Percentiles rank a stretch among this genome's conserved stretches.
phyloP scores from a whole-genome alignment of 2,797 vertebrate species.

The Sebastes hopkinsi region DNA sequence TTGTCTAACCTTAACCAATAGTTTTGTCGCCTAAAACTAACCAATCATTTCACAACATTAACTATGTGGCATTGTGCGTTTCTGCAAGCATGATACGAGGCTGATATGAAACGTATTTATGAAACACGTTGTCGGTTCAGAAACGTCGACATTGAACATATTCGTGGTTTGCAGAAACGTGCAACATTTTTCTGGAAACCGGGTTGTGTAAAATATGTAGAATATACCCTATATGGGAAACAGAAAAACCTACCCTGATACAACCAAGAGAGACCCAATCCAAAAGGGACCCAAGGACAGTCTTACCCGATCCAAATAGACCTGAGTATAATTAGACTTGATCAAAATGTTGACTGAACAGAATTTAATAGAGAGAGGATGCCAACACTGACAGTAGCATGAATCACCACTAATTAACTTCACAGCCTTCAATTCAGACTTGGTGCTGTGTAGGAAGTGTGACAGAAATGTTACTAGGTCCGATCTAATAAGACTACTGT shows the following conservation, averaged over 20 bases:
- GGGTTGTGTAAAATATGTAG: not conserved
- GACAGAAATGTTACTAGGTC: not conserved
- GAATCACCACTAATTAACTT: slow-evolving; percentile 1
- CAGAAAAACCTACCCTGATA: not conserved
- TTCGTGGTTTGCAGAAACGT: too few relatives aligned
- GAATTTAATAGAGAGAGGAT: not conserved
- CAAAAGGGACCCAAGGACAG: not conserved
- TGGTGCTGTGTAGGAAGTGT: not conserved
- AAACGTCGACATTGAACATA: too few relatives aligned
- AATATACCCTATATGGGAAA: not conserved
- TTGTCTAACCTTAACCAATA: not conserved
- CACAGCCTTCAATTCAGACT: not conserved
- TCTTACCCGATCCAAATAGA: not conserved
- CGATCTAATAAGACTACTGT: not conserved
- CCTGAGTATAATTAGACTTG: not conserved
- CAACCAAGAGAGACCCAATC: not conserved
- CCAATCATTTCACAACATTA: not conserved
- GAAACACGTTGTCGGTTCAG: too few relatives aligned
- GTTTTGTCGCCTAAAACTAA: not conserved
- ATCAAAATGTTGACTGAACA: not conserved
- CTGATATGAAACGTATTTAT: too few relatives aligned
- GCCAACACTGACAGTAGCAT: not conserved
- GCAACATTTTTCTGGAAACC: too few relatives aligned
- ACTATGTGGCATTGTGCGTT: not conserved
- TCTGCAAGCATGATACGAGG: too few relatives aligned